Percentiles rank a stretch among this genome's conserved stretches.
Conservation (phyloP, 2,888 invertebrate species). For the Drepana falcataria region DNA sequence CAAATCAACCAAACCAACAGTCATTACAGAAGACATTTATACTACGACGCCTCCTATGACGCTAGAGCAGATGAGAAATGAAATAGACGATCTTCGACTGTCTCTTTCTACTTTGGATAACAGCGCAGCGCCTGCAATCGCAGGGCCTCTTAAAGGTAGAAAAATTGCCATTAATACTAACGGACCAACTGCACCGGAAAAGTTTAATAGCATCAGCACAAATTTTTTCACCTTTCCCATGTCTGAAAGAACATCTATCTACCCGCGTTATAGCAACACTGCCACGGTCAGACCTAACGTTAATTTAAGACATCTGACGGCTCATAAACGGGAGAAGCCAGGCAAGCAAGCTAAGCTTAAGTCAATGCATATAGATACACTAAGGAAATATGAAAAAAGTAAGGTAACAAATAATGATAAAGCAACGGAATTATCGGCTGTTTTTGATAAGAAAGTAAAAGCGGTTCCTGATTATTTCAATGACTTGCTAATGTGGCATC, state of each 20-base stretch:
- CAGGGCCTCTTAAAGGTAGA: not conserved
- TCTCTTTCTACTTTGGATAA: not conserved
- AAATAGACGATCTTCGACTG: conserved; percentile 12
- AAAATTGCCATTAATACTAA: not conserved
- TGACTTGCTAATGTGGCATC: conserved; percentile 42
- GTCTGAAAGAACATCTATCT: not conserved
- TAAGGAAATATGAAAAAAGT: not conserved
- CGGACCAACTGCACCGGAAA: not conserved
- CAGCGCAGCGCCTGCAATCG: not conserved
- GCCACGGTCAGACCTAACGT: not conserved
- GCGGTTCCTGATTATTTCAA: conserved; percentile 34
- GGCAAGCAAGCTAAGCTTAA: not conserved
- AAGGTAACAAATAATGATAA: not conserved
- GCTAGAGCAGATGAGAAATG: conserved; percentile 11
- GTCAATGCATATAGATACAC: not conserved
- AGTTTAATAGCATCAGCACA: not conserved
- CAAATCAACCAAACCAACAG: not conserved
- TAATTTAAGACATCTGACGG: not conserved
- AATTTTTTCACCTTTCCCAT: not conserved
- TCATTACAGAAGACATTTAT: not conserved
- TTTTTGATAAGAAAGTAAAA: conserved; percentile 2
- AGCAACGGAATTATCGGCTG: not conserved
- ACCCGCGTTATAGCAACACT: not conserved
- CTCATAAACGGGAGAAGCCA: not conserved
- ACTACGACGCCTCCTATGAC: conserved; percentile 1